Percentiles rank a stretch among this genome's conserved stretches.
Evolutionary conservation across 1,140 invertebrate genomes (phyloP).

Genomic region (Galleria mellonella): DNA sequence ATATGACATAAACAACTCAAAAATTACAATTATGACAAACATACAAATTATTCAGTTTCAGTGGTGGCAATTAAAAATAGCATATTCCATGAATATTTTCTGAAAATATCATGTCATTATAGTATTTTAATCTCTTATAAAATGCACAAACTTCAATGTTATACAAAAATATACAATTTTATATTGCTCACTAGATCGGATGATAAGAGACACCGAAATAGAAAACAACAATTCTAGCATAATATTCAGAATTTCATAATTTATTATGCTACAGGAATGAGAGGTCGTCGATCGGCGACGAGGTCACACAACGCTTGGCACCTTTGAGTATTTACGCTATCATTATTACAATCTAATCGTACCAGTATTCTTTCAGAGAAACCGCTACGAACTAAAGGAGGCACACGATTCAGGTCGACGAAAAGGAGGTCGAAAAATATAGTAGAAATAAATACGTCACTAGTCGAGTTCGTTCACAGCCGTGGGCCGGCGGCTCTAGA

Average conservation of each 20-base stretch:
- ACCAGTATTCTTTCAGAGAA: constrained; percentile 46
- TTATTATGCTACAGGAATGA: constrained; percentile 63
- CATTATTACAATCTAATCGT: constrained; percentile 28
- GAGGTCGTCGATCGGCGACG: constrained; percentile 28
- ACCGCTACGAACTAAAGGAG: constrained; percentile 54
- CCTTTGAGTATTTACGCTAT: constrained; percentile 66
- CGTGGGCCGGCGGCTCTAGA: constrained; percentile 21
- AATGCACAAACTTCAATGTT: constrained; percentile 25
- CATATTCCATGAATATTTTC: too few relatives aligned
- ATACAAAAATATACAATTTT: constrained; percentile 43
- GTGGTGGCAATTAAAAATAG: too few relatives aligned
- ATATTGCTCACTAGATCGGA: constrained; percentile 41
- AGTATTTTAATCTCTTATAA: constrained; percentile 2
- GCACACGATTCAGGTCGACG: constrained; percentile 62
- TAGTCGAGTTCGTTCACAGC: constrained; percentile 32
- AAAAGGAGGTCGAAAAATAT: constrained; percentile 51
- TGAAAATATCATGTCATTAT: not conserved
- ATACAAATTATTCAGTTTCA: too few relatives aligned
- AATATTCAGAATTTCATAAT: constrained; percentile 30
- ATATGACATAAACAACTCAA: too few relatives aligned
- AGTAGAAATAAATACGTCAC: constrained; percentile 57
- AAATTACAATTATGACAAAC: too few relatives aligned
- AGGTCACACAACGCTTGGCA: constrained; percentile 53
- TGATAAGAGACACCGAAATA: constrained; percentile 19
- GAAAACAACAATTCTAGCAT: constrained; percentile 43